phyloP scores from a whole-genome alignment of 2,888 invertebrate species.

The Polymixis lichenea region DNA sequence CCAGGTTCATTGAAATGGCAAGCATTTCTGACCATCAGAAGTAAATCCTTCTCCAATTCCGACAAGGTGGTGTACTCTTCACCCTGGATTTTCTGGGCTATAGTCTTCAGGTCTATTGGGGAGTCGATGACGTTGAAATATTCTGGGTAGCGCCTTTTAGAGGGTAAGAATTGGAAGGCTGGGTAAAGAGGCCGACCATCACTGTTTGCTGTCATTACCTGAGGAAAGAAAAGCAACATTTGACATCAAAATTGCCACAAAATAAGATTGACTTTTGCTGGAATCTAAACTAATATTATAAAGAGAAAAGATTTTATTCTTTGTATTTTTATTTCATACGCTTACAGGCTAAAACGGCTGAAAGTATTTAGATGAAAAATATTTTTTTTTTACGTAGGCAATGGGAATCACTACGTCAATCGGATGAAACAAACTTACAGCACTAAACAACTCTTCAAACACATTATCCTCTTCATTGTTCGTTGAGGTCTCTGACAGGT shows the following conservation, averaged over 20 bases:
- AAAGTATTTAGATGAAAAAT: too few relatives aligned
- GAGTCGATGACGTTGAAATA: constrained; percentile 98
- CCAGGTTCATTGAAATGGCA: constrained; percentile 99
- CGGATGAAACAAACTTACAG: constrained; percentile 86
- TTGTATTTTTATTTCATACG: too few relatives aligned
- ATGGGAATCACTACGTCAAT: too few relatives aligned
- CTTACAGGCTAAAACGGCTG: too few relatives aligned
- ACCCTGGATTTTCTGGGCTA: constrained; percentile 97
- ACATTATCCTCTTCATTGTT: constrained; percentile 94
- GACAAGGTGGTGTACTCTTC: constrained; percentile 94
- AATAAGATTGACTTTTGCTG: background rate
- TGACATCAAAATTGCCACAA: background rate
- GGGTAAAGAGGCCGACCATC: constrained; percentile 96
- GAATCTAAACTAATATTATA: background rate
- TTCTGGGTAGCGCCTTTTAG: constrained; percentile 97
- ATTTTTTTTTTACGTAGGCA: too few relatives aligned
- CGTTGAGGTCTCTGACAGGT: constrained; percentile 93
- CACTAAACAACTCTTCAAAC: constrained; percentile 97
- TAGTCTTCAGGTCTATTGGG: constrained; percentile 98
- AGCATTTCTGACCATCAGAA: constrained; percentile 98
- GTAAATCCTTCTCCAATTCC: constrained; percentile 97
- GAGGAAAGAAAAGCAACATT: constrained; percentile 1
- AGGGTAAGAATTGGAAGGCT: constrained; percentile 97
- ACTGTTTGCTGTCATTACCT: constrained; percentile 96
- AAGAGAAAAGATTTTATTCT: too few relatives aligned